Percentiles rank a stretch among this genome's conserved stretches.
Conservation (phyloP, 2,888 invertebrate genomes). For the Thumatha senex region DNA sequence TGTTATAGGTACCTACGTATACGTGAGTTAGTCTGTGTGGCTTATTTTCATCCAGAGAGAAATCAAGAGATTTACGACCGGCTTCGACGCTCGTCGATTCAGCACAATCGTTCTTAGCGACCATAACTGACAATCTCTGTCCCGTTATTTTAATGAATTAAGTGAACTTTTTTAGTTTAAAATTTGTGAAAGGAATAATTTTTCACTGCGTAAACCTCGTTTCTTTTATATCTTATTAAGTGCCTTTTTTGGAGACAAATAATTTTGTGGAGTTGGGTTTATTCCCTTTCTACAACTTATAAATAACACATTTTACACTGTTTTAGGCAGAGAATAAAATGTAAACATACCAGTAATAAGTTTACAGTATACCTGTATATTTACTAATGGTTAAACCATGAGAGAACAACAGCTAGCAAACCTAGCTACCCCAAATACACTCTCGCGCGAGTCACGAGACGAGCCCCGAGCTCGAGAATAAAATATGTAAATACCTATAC, state of each 20-base stretch:
- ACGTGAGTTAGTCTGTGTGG: constrained; percentile 44
- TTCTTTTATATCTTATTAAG: constrained; percentile 18
- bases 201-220: constrained; percentile 25
- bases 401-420: too few relatives aligned
- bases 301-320: too few relatives aligned
- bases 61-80: constrained; percentile 74
- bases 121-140: constrained; percentile 74
- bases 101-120: constrained; percentile 70
- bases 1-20: constrained; percentile 17
- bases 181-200: constrained; percentile 19
- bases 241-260: not conserved
- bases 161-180: constrained; percentile 54
- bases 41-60: constrained; percentile 72
- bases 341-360: too few relatives aligned
- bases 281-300: not conserved
- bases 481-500: too few relatives aligned
- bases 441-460: too few relatives aligned
- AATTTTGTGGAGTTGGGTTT: constrained; percentile 33
- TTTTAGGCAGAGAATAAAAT: too few relatives aligned
- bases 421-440: too few relatives aligned
- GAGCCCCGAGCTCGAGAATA: too few relatives aligned
- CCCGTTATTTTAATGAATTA: constrained; percentile 71
- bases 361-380: not conserved
- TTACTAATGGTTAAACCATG: not conserved
- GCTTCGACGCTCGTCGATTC: constrained; percentile 70